Percentiles rank a stretch among this genome's conserved stretches.
Conservation (phyloP, 2,113 vertebrate genomes). For the Procapra przewalskii region DNA sequence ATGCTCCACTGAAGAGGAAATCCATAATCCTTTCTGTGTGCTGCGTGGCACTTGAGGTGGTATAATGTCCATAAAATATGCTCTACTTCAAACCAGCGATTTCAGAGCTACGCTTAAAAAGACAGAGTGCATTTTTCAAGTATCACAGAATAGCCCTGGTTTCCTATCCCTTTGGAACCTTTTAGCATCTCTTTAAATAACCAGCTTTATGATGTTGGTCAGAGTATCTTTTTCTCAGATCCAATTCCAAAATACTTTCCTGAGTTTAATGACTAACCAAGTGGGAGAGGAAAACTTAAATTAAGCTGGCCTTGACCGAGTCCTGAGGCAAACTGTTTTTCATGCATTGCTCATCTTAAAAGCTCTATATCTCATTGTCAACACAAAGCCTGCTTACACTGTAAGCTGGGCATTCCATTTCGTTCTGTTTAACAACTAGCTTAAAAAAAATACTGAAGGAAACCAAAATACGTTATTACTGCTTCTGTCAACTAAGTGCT, state of each 20-base stretch:
- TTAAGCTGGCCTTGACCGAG: conserved; percentile 31
- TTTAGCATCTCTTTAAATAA: conserved; percentile 65
- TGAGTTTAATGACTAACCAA: conserved; percentile 65
- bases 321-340: conserved; percentile 64
- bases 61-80: conserved; percentile 63
- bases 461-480: neutral
- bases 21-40: conserved; percentile 40
- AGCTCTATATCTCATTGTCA: conserved; percentile 51
- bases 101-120: conserved; percentile 44
- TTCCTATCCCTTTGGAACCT: conserved; percentile 40
- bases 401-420: conserved; percentile 46
- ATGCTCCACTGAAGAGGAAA: conserved; percentile 63
- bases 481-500: conserved; percentile 20
- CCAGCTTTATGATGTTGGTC: conserved; percentile 56
- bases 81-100: conserved; percentile 50
- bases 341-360: conserved; percentile 48
- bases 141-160: neutral
- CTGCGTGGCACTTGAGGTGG: conserved; percentile 30
- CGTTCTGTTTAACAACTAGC: conserved; percentile 44
- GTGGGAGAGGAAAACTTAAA: conserved; percentile 58
- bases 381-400: conserved; percentile 11
- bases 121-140: conserved; percentile 55
- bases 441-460: neutral
- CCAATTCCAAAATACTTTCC: conserved; percentile 61
- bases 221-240: conserved; percentile 66